Evolutionary conservation across 2,888 invertebrate species (phyloP), one percentile per base, ranked within the genome.

Genomic region (Margaritifera margaritifera): DNA sequence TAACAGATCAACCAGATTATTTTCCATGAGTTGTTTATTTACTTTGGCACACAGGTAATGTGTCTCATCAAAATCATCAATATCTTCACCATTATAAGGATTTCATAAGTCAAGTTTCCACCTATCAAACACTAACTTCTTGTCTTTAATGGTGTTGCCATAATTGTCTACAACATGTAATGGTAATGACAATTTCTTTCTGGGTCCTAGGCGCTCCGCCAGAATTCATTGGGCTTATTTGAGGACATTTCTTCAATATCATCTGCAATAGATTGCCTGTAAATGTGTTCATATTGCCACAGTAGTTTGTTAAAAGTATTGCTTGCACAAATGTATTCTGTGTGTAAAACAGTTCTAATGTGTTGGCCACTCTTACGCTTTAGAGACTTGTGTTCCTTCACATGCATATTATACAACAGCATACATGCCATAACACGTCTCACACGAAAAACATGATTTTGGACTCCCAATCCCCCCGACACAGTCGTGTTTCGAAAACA

Each of bases 11-110:
- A 25, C 31, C 64, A 67, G 57, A 20, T 71, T 56, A 2, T 50
- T 11, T 55, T 71, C 71, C 24, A 71, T 24, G n/a, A 67, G 22
- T 15, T 62, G 59, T 67, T 72, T 72, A 24, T 72, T 69, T 57
- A 62, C 8, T 64, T 64, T 72, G 1, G 60, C 27, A 4, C 55
- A 53, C 27, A 61, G 53, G 52, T 66, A 67, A 31, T 64, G 53
- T 52, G 27, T 42, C 11, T 63, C 56, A 24, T 69, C 67, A 22
- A 68, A 71, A 1, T 60, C 24, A 20, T 59, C 42, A 25, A 54
- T 50, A 15, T 66, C 62, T 2, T 52, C n/a, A 6, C 62, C 52
- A n/a, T 69, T 59, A 22, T n/a, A n/a, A 19, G 59, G n/a, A 19
- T 66, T 27, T 65, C n/a, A 6, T n/a, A 71, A 68, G 56, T 68